These are phyloP conservation scores for Bolborhynchus lineola DNA, from an alignment of 2,113 vertebrate species.

Conservation along the genomic window DNA sequence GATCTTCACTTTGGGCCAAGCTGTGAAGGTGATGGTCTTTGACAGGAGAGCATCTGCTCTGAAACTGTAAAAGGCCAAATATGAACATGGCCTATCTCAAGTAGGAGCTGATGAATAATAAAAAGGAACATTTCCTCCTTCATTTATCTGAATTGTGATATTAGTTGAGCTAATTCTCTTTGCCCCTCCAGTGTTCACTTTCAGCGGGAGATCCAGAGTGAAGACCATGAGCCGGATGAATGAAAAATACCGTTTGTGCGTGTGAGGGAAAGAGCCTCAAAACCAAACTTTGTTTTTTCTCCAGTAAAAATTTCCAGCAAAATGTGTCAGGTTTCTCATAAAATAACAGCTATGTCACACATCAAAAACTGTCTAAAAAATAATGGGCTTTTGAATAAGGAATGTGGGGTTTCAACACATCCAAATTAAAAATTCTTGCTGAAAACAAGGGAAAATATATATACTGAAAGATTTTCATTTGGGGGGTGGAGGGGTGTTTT, in stretches of 20 bases:
- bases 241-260: background rate
- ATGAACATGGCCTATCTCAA: background rate
- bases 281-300: conserved; percentile 3
- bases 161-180: background rate
- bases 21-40: background rate
- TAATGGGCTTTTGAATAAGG: background rate
- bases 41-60: background rate
- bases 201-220: background rate
- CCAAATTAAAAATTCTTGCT: conserved; percentile 21
- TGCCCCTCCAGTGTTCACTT: background rate
- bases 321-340: conserved; percentile 28
- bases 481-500: background rate
- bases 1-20: background rate
- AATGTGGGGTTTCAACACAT: conserved; percentile 15
- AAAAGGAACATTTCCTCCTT: background rate
- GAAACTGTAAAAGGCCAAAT: background rate
- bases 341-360: conserved; percentile 32
- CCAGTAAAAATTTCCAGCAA: background rate
- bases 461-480: background rate
- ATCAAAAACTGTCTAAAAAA: conserved; percentile 15
- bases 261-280: background rate
- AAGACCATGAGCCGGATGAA: background rate
- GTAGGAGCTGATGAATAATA: background rate
- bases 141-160: background rate
- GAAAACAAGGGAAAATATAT: background rate